Base-by-base conservation (phyloP, 2,797 vertebrate genomes). In the Mastacembelus armatus region DNA sequence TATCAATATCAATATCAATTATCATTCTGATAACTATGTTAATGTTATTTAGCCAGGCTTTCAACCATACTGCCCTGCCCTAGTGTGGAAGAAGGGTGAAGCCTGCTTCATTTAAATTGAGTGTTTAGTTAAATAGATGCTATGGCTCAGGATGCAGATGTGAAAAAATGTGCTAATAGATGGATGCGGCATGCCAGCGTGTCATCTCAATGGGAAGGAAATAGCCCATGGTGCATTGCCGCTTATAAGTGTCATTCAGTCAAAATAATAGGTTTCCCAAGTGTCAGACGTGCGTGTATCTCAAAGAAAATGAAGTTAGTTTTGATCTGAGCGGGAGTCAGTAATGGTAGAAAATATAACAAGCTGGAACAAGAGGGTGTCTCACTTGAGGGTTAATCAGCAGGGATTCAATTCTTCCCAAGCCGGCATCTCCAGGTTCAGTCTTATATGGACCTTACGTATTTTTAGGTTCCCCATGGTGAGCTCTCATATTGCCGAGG, bases 381-480 rank as follows among this genome's bases (percentile, higher is more conserved):
- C 57, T 74, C 60, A 43, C 30, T 32, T 4, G 63, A 78, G 78
- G 48, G 59, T 63, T 66, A 67, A 68, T 62, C 68, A 57, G 55
- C 43, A 18, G 74, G 74, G 35, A 73, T 58, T 62, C 48, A 44
- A 79, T 71, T 74, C 60, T 58, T 29, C 40, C 19, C 9, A 39
- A 36, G 66, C 72, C 12, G 3, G 27, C 65, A 42, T 78, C 64
- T 74, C 47, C 0, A 4, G 22, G 61, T 69, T 71, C 44, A 36
- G 70, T 85, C 78, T 73, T 74, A 83, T 71, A 78, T 54, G 51
- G 71, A 71, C 42, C 66, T 80, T 80, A 67, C 56, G 65, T 73
- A 38, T 71, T 66, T 73, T 77, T 63, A 42, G 55, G 57, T 64
- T 70, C 71, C 82, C 80, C 42, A 11, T 5, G 32, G 71, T 32